Evolutionary conservation across 1,140 invertebrate genomes (phyloP), one percentile per base, ranked within the genome.

Genomic region (Pteromalus puparum): DNA sequence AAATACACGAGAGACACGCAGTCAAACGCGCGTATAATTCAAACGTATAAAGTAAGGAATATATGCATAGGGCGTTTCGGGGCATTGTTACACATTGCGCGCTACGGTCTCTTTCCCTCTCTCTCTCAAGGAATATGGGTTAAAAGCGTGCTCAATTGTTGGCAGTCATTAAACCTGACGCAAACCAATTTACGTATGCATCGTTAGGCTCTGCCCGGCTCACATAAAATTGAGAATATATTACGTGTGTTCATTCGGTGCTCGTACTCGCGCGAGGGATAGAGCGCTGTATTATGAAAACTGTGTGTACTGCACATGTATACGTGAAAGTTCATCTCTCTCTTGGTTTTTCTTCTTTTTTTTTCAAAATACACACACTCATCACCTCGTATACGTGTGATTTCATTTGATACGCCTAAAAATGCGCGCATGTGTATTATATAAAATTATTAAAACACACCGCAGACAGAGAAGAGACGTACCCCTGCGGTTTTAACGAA

Each of bases 141-240:
- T 81, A 74, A 81, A 81, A 34, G 42, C 26, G 80, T 38, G 70
- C 48, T 53, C 67, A 46, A 61, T 81, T 28, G 26, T 72, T 48
- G 26, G 13, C 3, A 28, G 67, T 61, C 46, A 34, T 72, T 72
- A 42, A 28, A 18, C 1, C 42, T 81, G 80, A 81, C 70, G 80
- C 42, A 74, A 81, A 81, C 15, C 48, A 74, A 81, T 74, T 74
- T 80, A 46, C 24, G n/a, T 65, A 38, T 34, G 34, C 34, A 48
- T 80, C 78, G 67, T 80, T 80, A 80, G 34, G 12, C 53, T 28
- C 12, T 28, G 9, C 21, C 18, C 18, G 53, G 6, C 53, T 61
- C 53, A 68, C 78, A 24, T 80, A 80, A 80, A 80, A 70, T 80
- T 28, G 78, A 42, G 78, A 68, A 70, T 70, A 80, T 70, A 70